Evolutionary conservation across 2,888 invertebrate genomes (phyloP).

Genomic region (Epiblema foenella): DNA sequence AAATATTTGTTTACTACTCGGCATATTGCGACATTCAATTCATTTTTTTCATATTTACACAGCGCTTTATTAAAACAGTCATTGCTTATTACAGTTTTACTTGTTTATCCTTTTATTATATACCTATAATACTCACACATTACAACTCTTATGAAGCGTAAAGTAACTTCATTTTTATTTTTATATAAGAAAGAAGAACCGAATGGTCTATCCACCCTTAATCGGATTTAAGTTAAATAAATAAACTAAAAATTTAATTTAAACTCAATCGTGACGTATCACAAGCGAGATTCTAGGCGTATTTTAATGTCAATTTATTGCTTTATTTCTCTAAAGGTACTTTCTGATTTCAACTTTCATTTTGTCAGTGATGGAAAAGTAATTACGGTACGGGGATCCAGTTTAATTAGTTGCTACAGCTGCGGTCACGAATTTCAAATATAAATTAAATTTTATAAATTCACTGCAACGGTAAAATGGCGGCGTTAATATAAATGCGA

Average conservation of each 20-base stretch:
- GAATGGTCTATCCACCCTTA: background rate
- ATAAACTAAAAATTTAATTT: background rate
- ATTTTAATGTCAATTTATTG: conserved; percentile 4
- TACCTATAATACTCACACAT: background rate
- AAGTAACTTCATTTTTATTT: background rate
- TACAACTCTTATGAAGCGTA: background rate
- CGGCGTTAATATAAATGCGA: conserved; percentile 28
- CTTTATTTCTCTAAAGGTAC: conserved; percentile 1
- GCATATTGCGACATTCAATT: conserved; percentile 15
- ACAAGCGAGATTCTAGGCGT: conserved; percentile 6
- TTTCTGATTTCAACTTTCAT: conserved; percentile 40
- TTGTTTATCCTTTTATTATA: background rate
- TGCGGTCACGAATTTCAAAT: conserved; percentile 57
- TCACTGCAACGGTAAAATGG: conserved; percentile 52
- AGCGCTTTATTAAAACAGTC: background rate
- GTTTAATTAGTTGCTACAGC: conserved; percentile 68
- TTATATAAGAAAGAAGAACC: too few relatives aligned
- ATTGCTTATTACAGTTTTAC: background rate
- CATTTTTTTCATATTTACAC: background rate
- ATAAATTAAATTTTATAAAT: conserved; percentile 60
- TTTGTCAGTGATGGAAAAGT: conserved; percentile 56
- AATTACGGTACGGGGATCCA: conserved; percentile 54
- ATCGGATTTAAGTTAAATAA: background rate
- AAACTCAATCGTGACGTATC: background rate
- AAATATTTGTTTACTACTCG: conserved; percentile 29